Evolutionary conservation across 2,797 vertebrate genomes (phyloP).

Genomic region (Discoglossus pictus): DNA sequence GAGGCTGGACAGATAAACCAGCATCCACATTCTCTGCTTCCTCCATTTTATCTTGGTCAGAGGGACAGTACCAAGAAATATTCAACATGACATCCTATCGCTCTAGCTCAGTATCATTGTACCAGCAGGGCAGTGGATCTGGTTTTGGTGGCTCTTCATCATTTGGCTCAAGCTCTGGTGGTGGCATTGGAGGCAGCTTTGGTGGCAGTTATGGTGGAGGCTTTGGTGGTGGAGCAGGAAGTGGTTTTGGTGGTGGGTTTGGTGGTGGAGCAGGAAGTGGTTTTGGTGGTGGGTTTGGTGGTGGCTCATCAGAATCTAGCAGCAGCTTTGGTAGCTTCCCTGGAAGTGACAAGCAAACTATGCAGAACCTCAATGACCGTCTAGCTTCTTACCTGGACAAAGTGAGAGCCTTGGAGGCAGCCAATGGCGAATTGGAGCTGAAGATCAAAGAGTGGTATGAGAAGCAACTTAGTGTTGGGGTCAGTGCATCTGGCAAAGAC

Average conservation of each 20-base stretch:
- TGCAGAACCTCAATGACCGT: conserved; percentile 91
- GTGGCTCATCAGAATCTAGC: neutral
- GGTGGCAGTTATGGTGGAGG: conserved; percentile 37
- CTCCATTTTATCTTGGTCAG: neutral
- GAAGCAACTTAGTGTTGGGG: conserved; percentile 69
- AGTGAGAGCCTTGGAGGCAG: conserved; percentile 77
- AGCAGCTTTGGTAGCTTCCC: conserved; percentile 51
- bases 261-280: neutral
- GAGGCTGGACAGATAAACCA: conserved; percentile 45
- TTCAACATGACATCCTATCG: conserved; percentile 55
- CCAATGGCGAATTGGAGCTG: conserved; percentile 73
- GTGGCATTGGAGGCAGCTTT: conserved; percentile 44
- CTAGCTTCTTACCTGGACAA: conserved; percentile 85
- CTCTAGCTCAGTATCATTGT: no score
- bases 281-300: no score
- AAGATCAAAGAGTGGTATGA: conserved; percentile 80
- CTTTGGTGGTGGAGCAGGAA: conserved; percentile 50
- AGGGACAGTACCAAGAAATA: no score
- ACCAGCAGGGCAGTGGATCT: no score
- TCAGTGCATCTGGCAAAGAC: conserved; percentile 19
- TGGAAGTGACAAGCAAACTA: conserved; percentile 73
- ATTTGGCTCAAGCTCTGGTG: neutral
- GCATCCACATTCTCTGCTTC: conserved; percentile 18
- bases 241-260: conserved; percentile 41
- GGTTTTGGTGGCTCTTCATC: no score